Percentiles rank a stretch among this genome's conserved stretches.
Evolutionary conservation across 2,888 invertebrate genomes (phyloP).

Genomic region (Lepidocyrtoides sp.): DNA sequence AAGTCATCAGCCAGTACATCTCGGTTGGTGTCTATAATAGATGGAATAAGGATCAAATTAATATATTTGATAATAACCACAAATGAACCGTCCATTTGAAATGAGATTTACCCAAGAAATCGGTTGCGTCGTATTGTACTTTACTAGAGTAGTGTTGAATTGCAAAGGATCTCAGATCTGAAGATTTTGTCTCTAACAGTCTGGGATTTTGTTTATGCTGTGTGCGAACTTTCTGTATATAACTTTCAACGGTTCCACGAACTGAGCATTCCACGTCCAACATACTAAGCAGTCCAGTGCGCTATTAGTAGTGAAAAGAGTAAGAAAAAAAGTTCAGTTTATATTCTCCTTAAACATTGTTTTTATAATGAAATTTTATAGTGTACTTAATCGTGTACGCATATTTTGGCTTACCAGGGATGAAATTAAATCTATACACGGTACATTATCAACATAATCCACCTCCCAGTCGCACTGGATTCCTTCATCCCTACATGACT

Average conservation of each 20-base stretch:
- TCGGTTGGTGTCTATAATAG: constrained; percentile 95
- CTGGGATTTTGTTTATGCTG: constrained; percentile 95
- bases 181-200: constrained; percentile 91
- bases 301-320: too few species aligned
- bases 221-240: constrained; percentile 92
- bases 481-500: constrained; percentile 97
- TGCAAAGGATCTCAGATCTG: constrained; percentile 94
- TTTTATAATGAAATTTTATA: not conserved
- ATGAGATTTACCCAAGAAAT: constrained; percentile 91
- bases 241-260: constrained; percentile 92
- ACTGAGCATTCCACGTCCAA: constrained; percentile 97
- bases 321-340: constrained; percentile 34
- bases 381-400: too few species aligned
- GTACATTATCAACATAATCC: constrained; percentile 98
- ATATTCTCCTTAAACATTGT: too few species aligned
- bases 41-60: too few species aligned
- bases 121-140: constrained; percentile 95
- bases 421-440: constrained; percentile 97
- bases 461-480: constrained; percentile 96
- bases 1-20: constrained; percentile 97
- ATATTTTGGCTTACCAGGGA: constrained; percentile 89
- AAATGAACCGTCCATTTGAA: not conserved
- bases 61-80: too few species aligned
- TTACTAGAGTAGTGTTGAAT: constrained; percentile 96
- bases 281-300: constrained; percentile 96